phyloP scores from a whole-genome alignment of 2,113 vertebrate species.

The Aleadryas rufinucha region DNA sequence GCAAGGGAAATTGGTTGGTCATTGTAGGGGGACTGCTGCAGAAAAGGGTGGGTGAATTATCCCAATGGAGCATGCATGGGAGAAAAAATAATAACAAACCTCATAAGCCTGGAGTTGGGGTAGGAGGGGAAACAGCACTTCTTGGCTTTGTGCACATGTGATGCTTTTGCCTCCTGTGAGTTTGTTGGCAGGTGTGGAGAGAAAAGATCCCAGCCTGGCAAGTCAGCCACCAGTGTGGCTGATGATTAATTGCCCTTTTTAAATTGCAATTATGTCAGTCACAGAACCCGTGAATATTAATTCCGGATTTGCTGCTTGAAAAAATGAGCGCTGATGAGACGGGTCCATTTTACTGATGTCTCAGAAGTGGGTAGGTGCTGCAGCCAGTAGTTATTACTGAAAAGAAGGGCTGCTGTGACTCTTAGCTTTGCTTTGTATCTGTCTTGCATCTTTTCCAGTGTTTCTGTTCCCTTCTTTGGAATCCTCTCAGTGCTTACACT shows the following conservation, averaged over 20 bases:
- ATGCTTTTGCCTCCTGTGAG: neutral
- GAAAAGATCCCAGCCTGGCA: slow-evolving; percentile 27
- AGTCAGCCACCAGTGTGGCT: slow-evolving; percentile 50
- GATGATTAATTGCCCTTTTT: slow-evolving; percentile 80
- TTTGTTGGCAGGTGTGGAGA: slow-evolving; percentile 38
- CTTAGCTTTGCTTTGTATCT: neutral
- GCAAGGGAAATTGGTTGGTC: neutral
- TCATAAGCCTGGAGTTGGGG: neutral
- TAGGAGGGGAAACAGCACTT: neutral
- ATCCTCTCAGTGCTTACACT: neutral
- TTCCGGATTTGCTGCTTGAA: slow-evolving; percentile 73
- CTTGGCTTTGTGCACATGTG: neutral
- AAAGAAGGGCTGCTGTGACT: neutral
- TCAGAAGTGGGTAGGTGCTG: neutral
- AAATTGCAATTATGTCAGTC: slow-evolving; percentile 82
- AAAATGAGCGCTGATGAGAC: slow-evolving; percentile 65
- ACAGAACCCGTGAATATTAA: slow-evolving; percentile 73
- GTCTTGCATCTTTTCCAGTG: neutral
- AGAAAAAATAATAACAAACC: neutral
- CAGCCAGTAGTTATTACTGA: neutral
- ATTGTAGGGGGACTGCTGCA: neutral
- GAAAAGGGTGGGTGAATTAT: neutral
- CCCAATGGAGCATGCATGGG: accelerated
- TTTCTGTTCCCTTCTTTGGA: slow-evolving; percentile 4
- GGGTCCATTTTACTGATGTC: slow-evolving; percentile 18